These are phyloP conservation scores for Anthoscopus minutus DNA, from an alignment of 2,113 vertebrate genomes.

Conservation along the genomic window DNA sequence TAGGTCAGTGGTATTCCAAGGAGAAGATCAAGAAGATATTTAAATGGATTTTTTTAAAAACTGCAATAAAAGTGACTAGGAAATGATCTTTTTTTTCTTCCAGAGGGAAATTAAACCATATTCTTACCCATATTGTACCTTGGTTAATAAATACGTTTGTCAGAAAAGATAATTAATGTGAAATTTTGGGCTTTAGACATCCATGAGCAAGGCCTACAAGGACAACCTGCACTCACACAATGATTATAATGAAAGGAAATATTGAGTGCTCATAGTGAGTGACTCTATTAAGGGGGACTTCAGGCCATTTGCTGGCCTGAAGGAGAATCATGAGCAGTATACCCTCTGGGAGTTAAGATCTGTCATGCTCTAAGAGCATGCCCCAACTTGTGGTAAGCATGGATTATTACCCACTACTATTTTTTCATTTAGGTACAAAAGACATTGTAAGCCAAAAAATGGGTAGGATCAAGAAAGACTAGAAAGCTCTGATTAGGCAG, in stretches of 20 bases:
- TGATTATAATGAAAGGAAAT: neutral
- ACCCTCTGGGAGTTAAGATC: no score
- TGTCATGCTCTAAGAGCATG: rapidly evolving
- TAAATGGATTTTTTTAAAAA: neutral
- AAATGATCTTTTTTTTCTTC: neutral
- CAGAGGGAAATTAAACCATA: neutral
- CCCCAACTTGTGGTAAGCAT: neutral
- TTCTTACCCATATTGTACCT: neutral
- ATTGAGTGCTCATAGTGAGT: rapidly evolving
- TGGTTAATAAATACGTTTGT: neutral
- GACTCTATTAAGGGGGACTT: neutral
- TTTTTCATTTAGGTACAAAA: neutral
- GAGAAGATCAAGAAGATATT: neutral
- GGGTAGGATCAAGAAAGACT: neutral
- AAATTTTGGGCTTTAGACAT: neutral
- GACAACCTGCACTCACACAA: neutral
- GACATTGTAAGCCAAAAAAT: rapidly evolving
- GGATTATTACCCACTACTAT: neutral
- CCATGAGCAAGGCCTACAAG: neutral
- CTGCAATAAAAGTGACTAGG: neutral
- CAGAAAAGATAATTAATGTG: neutral
- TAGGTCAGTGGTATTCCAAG: neutral
- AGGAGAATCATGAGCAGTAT: neutral
- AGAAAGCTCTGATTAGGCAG: neutral
- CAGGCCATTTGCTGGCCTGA: neutral